Conservation (phyloP, 2,113 vertebrate species). For the Odobenus rosmarus region DNA sequence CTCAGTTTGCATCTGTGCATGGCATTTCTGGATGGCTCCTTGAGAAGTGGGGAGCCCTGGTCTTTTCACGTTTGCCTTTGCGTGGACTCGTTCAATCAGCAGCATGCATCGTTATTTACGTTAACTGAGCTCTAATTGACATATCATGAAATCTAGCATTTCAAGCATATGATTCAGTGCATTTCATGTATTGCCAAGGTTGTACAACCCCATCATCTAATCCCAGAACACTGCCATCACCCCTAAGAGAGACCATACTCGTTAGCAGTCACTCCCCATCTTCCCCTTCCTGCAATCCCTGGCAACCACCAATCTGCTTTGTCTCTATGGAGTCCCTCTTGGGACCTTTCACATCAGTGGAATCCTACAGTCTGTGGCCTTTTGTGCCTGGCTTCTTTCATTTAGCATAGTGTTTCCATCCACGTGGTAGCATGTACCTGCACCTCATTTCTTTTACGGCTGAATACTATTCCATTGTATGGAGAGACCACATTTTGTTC, state of each 20-base stretch:
- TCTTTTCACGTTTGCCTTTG: not conserved
- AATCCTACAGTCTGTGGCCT: rapidly evolving
- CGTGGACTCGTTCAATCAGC: not conserved
- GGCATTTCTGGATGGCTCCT: not conserved
- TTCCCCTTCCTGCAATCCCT: too few relatives aligned
- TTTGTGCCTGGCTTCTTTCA: not conserved
- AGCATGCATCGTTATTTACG: rapidly evolving
- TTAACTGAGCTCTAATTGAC: not conserved
- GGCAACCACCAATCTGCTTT: not conserved
- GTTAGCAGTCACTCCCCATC: not conserved
- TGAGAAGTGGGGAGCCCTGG: not conserved
- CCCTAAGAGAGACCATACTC: not conserved
- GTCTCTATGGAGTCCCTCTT: not conserved
- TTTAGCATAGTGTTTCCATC: too few relatives aligned
- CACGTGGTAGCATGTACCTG: rapidly evolving
- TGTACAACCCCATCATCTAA: not conserved
- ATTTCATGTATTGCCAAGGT: not conserved
- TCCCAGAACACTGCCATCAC: not conserved
- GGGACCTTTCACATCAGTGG: not conserved
- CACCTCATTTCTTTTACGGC: not conserved
- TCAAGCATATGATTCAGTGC: too few relatives aligned
- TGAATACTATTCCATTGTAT: rapidly evolving
- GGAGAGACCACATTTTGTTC: not conserved
- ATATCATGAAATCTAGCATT: too few relatives aligned
- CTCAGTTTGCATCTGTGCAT: rapidly evolving